These are phyloP conservation scores for Drosophila suboccidentalis DNA, from an alignment of 2,888 invertebrate genomes.

Conservation along the genomic window DNA sequence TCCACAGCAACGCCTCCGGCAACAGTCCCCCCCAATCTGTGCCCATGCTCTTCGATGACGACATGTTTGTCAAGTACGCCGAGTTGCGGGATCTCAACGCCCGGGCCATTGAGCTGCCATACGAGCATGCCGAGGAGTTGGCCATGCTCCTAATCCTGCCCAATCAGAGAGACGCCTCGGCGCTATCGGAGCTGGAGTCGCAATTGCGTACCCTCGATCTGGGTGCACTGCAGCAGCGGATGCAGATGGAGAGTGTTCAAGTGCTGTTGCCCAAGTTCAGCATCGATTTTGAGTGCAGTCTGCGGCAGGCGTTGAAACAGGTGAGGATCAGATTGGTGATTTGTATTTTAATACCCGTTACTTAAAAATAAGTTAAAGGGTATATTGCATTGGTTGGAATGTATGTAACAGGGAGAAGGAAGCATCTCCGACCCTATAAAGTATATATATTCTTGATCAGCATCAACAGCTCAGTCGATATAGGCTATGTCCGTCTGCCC, in stretches of 20 bases:
- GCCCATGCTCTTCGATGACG: constrained; percentile 87
- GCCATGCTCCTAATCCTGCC: constrained; percentile 93
- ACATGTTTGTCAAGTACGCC: constrained; percentile 86
- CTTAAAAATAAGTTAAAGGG: no score
- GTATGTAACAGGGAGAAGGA: no score
- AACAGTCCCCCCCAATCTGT: constrained; percentile 86
- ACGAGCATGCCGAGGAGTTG: constrained; percentile 87
- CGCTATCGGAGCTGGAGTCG: constrained; percentile 88
- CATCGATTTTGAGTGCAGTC: constrained; percentile 90
- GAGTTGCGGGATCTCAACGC: constrained; percentile 86
- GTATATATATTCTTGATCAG: no score
- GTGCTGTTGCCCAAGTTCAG: constrained; percentile 93
- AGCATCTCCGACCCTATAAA: no score
- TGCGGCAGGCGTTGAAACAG: constrained; percentile 85
- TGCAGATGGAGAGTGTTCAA: constrained; percentile 87
- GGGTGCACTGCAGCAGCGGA: constrained; percentile 86
- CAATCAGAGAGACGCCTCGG: constrained; percentile 87
- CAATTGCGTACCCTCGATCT: constrained; percentile 88
- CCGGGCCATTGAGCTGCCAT: constrained; percentile 90
- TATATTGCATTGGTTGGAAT: no score
- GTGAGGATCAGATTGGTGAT: constrained; percentile 48
- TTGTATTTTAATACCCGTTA: no score
- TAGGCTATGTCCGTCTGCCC: no score
- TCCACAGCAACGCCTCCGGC: constrained; percentile 86
- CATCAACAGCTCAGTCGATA: no score